Conservation (phyloP, 2,113 vertebrate genomes). For the Chloropsis hardwickii region DNA sequence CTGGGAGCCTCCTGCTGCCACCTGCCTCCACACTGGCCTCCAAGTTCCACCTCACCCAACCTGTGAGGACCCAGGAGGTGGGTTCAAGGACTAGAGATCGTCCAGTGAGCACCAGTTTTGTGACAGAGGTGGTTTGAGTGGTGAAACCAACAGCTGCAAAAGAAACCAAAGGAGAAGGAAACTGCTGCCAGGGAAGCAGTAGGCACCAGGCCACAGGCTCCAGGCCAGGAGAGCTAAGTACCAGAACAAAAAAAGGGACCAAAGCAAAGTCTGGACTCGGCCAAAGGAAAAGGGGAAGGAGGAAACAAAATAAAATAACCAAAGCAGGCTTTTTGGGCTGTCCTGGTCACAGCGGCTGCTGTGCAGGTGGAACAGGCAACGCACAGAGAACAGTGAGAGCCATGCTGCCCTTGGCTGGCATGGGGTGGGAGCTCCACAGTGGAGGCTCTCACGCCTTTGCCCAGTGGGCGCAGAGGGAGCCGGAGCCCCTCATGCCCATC, state of each 20-base stretch:
- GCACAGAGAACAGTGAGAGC: neutral
- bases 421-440: fast-evolving
- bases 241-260: slow-evolving; percentile 39
- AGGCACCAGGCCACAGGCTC: neutral
- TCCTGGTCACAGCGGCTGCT: neutral
- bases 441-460: fast-evolving
- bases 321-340: slow-evolving; percentile 52
- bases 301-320: slow-evolving; percentile 41
- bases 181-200: neutral
- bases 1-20: neutral
- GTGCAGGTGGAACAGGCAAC: slow-evolving; percentile 7
- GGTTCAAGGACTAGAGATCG: slow-evolving; percentile 45
- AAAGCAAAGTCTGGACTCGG: slow-evolving; percentile 51
- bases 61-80: neutral
- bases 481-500: fast-evolving
- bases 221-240: neutral
- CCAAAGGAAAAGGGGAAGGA: neutral
- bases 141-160: slow-evolving; percentile 26
- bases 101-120: slow-evolving; percentile 68
- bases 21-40: neutral
- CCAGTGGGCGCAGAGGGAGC: fast-evolving
- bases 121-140: slow-evolving; percentile 43
- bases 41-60: neutral
- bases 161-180: neutral
- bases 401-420: neutral